Base-by-base conservation (phyloP, 2,888 invertebrate species). In the Tetropium fuscum region DNA sequence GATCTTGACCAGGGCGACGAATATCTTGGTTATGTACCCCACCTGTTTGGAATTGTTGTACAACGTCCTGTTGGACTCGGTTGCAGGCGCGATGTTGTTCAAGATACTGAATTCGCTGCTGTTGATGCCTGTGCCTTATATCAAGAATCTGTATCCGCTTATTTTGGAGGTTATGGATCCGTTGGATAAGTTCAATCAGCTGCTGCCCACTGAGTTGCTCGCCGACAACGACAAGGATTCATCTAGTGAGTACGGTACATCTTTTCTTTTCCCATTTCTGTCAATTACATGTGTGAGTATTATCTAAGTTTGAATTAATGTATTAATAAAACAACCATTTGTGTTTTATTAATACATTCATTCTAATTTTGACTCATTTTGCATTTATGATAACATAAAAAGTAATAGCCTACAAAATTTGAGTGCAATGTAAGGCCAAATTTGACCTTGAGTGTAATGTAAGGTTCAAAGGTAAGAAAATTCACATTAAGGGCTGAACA, bases 71-170 rank as follows among this genome's bases (percentile, higher is more conserved):
- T 82, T 84, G 65, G 81, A 83, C 60, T 87, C 87, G 0, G 82
- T 86, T 6, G 84, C 85, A 3, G 88, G 88, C 0, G 82, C 85
- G 4, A 86, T 87, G 84, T 72, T 88, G 61, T 83, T 84, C 18
- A 85, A 87, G 72, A 80, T 87, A 15, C 68, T 87, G 5, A 85
- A 85, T 72, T 83, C 87, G 0, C 76, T 88, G 64, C 76, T 88
- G 11, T 75, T 88, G 54, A 79, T 87, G 63, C 84, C 86, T 0
- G 80, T 83, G n/a, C 53, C 70, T 3, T 78, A 73, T 58, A 74
- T 82, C 3, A 79, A 79, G 61, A 72, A 78, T 10, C 66, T 83
- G 15, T 73, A 84, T 20, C 75, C 76, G 2, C 68, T 77, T 47
- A 71, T 84, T 19, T 69, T 84, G 27, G 75, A 77, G n/a, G 71